phyloP scores from a whole-genome alignment of 2,113 vertebrate species.

The Barnardius zonarius region DNA sequence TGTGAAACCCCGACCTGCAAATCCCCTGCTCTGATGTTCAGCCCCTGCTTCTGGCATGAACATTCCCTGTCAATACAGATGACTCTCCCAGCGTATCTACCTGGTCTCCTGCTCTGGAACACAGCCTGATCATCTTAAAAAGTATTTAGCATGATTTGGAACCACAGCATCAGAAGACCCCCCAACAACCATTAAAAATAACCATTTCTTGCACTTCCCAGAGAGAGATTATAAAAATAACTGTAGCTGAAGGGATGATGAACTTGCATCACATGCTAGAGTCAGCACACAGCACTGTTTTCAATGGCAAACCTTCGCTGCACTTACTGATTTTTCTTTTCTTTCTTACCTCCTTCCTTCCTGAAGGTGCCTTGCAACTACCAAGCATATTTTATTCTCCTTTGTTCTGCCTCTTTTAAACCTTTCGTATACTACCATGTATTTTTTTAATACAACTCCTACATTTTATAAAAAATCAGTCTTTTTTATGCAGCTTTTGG shows the following conservation, averaged over 20 bases:
- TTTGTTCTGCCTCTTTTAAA: not conserved
- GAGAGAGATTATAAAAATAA: not conserved
- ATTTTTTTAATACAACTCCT: not conserved
- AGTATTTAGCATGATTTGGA: not conserved
- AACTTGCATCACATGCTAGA: not conserved
- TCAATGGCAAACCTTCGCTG: not conserved
- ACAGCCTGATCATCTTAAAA: rapidly evolving
- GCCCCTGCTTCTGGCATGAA: not conserved
- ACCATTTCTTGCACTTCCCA: not conserved
- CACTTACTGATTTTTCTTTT: not conserved
- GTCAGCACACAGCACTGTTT: not conserved
- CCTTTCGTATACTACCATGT: not conserved
- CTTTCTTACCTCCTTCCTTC: not conserved
- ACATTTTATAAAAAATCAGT: not conserved
- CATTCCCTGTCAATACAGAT: not conserved
- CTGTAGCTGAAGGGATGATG: not conserved
- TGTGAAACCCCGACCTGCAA: not conserved
- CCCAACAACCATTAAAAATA: not conserved
- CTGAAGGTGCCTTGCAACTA: not conserved
- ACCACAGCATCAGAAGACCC: not conserved
- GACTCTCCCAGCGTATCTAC: rapidly evolving
- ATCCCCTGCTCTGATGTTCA: not conserved
- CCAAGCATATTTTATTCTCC: not conserved
- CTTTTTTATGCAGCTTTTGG: not conserved
- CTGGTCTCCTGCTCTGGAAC: not conserved